Evolutionary conservation across 2,113 vertebrate genomes (phyloP), one percentile per base, ranked within the genome.

Genomic region (Glaucidium brasilianum): DNA sequence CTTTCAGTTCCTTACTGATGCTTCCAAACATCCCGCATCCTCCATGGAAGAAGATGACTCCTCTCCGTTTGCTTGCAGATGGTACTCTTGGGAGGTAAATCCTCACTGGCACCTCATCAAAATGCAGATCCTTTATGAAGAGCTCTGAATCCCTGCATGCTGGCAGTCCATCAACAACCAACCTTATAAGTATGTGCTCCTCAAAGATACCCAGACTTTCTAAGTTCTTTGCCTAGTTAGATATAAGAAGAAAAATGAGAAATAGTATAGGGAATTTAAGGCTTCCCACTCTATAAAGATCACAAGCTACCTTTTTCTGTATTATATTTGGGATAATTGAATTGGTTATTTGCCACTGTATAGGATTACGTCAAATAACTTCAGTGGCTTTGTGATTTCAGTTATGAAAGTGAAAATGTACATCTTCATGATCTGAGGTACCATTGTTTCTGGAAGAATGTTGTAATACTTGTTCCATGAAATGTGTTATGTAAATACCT

Each of bases 21-120:
- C 97, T 98, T 18, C 98, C 98, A 0, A 97, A 52, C 8, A 98
- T 76, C 88, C 97, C 92, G 0, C 97, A 98, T 59, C 98, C 98
- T 76, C 98, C 98, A 7, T 99, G 98, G 95, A 98, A 97, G 88
- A 98, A 98, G 68, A 98, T 4, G 9, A 98, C 91, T 60, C 97
- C 98, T 97, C 95, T 94, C 55, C 85, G 56, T 80, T 92, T 93
- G 68, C 95, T 89, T 4, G 82, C 47, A 47, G 96, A 86, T 22
- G 69, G 30, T 10, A 66, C 9, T 16, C 67, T 98, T 13, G 98
- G 97, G 76, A 98, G 96, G 74, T 98, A 98, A 45, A 98, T 96
- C 74, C 98, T 98, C 85, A 98, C 93, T 2, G 98, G 97, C 29
- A 98, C 97, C 9, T 94, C 97, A 19, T 90, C 95, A 73, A 99